Percentiles rank a stretch among this genome's conserved stretches.
These are phyloP conservation scores for Micromesistius poutassou DNA, from an alignment of 2,797 vertebrate genomes.

Conservation along the genomic window DNA sequence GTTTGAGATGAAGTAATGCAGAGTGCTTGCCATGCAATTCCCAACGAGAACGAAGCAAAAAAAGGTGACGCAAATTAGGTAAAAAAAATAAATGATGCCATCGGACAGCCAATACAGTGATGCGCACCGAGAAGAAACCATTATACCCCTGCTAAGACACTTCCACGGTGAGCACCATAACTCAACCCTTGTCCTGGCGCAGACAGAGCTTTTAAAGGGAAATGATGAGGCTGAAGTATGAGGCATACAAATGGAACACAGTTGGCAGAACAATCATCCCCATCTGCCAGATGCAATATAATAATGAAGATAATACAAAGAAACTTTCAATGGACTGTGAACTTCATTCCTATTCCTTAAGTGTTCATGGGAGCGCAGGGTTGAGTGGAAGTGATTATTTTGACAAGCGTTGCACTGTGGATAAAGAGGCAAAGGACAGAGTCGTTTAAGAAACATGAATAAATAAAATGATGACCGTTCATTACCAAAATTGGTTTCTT, in stretches of 20 bases:
- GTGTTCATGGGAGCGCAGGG: not conserved
- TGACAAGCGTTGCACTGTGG: not conserved
- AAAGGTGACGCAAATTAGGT: constrained; percentile 45
- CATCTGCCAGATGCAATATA: constrained; percentile 41
- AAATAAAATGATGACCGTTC: not conserved
- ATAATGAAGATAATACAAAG: constrained; percentile 32
- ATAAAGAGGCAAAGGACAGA: not conserved
- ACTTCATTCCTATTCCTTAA: not conserved
- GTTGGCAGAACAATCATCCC: constrained; percentile 3
- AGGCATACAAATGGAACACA: constrained; percentile 37
- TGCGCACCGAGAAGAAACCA: constrained; percentile 44
- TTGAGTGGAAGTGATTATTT: not conserved
- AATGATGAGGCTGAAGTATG: constrained; percentile 36
- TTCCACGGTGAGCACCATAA: constrained; percentile 39
- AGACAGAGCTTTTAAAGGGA: constrained; percentile 24
- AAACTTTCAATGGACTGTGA: constrained; percentile 1
- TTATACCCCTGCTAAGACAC: constrained; percentile 38
- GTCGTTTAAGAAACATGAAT: not conserved
- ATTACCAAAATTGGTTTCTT: not conserved
- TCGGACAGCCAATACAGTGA: constrained; percentile 48
- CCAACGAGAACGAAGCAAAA: constrained; percentile 21
- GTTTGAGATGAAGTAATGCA: constrained; percentile 17
- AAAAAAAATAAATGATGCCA: constrained; percentile 48
- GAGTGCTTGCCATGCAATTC: constrained; percentile 17
- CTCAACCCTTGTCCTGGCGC: constrained; percentile 48